These are phyloP conservation scores for Thymelicus sylvestris DNA, from an alignment of 2,888 invertebrate genomes.

Conservation along the genomic window DNA sequence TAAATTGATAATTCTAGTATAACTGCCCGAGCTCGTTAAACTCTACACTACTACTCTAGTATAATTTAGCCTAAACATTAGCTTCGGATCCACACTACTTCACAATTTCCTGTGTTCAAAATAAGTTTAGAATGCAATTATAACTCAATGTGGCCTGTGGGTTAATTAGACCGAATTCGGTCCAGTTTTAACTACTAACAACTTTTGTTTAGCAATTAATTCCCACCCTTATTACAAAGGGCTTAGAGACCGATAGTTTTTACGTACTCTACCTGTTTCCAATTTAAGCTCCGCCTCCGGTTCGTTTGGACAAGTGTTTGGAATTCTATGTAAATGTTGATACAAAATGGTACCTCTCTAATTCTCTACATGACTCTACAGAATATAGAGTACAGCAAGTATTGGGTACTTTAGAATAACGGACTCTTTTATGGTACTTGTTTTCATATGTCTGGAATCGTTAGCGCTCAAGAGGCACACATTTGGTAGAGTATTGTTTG, in stretches of 20 bases:
- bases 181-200: background rate
- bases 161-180: constrained; percentile 37
- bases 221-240: constrained; percentile 8
- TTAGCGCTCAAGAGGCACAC: background rate
- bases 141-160: constrained; percentile 35
- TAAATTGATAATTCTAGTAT: too few relatives aligned
- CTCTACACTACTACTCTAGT: too few relatives aligned
- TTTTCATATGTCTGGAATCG: constrained; percentile 3
- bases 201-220: background rate
- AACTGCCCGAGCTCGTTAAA: too few relatives aligned
- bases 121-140: constrained; percentile 36
- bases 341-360: constrained; percentile 24
- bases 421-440: constrained; percentile 5
- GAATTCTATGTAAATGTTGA: constrained; percentile 43
- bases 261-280: constrained; percentile 33
- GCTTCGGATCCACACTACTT: background rate
- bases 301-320: constrained; percentile 43
- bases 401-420: constrained; percentile 12
- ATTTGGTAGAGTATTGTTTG: too few relatives aligned
- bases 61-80: background rate
- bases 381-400: constrained; percentile 26
- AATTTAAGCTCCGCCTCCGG: constrained; percentile 38
- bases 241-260: constrained; percentile 10
- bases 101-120: constrained; percentile 21
- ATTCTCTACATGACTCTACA: constrained; percentile 28